Evolutionary conservation across 2,113 vertebrate genomes (phyloP).

Genomic region (Anseranas semipalmata): DNA sequence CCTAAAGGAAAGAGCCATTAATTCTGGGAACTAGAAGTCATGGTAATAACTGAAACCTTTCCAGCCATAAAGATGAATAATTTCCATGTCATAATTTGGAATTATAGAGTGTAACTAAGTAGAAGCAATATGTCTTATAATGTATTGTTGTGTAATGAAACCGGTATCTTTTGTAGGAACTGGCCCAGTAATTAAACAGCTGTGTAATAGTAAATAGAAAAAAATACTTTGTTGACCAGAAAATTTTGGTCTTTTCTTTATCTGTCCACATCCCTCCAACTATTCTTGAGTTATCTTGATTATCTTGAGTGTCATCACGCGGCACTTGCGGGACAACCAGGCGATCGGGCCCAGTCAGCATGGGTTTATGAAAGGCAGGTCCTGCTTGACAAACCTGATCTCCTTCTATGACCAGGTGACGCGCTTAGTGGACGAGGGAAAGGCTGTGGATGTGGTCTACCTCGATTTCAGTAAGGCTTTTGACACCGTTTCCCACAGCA

Average conservation of each 20-base stretch:
- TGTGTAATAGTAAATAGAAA: background rate
- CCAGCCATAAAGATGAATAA: background rate
- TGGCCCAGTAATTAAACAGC: background rate
- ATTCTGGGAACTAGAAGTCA: background rate
- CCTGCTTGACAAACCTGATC: too few relatives aligned
- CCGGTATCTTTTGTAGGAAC: background rate
- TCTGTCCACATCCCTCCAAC: background rate
- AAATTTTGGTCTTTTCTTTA: background rate
- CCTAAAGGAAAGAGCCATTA: background rate
- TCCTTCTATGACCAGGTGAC: too few relatives aligned
- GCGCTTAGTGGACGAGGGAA: too few relatives aligned
- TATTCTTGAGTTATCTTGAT: too few relatives aligned
- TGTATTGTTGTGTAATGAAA: background rate
- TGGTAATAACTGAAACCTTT: background rate
- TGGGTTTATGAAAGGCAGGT: too few relatives aligned
- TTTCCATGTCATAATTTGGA: background rate
- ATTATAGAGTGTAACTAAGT: background rate
- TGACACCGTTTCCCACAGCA: too few relatives aligned
- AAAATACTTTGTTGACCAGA: background rate
- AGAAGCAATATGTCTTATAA: background rate
- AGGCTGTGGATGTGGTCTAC: too few relatives aligned
- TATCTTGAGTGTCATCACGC: too few relatives aligned
- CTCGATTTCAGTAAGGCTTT: too few relatives aligned
- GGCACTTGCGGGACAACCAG: too few relatives aligned
- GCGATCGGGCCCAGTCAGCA: too few relatives aligned